Conservation (phyloP, 2,888 invertebrate species). For the Pristionchus maxplancki region DNA sequence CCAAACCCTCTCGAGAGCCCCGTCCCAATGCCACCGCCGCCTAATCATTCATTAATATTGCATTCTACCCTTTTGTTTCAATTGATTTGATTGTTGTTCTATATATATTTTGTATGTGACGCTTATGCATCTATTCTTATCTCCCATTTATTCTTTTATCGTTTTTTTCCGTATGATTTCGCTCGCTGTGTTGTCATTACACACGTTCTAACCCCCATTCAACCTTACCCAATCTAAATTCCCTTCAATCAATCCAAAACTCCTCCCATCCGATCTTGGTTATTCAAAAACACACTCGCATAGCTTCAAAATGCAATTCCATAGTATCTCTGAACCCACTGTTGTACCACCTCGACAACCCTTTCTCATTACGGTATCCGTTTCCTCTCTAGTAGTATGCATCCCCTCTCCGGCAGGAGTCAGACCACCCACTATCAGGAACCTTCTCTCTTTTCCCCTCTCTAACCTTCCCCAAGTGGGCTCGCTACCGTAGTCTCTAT, state of each 20-base stretch:
- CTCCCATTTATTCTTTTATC: neutral
- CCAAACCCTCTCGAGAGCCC: neutral
- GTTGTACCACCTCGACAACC: conserved; percentile 32
- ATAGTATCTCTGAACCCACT: conserved; percentile 29
- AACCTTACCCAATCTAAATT: conserved; percentile 1
- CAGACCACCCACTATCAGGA: conserved; percentile 7
- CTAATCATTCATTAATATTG: neutral
- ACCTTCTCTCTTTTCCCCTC: neutral
- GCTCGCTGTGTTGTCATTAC: conserved; percentile 29
- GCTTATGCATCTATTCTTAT: conserved; percentile 34
- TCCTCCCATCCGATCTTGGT: neutral
- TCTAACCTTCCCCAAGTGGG: conserved; percentile 40
- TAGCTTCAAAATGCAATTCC: conserved; percentile 45
- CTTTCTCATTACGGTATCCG: conserved; percentile 23
- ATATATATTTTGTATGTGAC: conserved; percentile 8
- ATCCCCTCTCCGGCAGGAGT: conserved; percentile 32
- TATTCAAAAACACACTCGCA: neutral
- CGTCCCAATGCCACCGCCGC: neutral
- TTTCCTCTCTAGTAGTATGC: conserved; percentile 44
- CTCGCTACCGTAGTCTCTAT: conserved; percentile 33
- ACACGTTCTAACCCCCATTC: conserved; percentile 11
- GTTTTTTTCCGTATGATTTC: neutral
- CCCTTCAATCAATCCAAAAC: neutral
- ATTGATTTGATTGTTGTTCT: neutral
- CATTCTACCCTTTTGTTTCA: neutral